Evolutionary conservation across 2,797 vertebrate genomes (phyloP), one percentile per base, ranked within the genome.

Genomic region (Cryptoprocta ferox): DNA sequence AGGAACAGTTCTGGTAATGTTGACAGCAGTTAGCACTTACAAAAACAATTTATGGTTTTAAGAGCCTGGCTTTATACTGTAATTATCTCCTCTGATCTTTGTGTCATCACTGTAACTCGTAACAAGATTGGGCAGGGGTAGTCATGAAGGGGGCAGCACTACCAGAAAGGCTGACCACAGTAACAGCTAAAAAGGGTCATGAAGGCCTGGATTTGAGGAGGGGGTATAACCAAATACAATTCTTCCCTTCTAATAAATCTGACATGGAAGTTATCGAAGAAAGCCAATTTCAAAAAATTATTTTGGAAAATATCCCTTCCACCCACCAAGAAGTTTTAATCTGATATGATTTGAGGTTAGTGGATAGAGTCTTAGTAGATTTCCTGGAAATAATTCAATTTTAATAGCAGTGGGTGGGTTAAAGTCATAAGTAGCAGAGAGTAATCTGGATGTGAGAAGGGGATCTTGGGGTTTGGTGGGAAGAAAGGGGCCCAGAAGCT

Each of bases 391-490:
- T 59, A 76, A 48, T 73, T 85, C 42, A 78, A 5, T 82, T 92
- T 78, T 82, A 63, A 80, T 87, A 89, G 56, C 66, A 96, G 66
- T 92, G 79, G 28, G n/a, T 78, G 39, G 28, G 11, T 84, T 93
- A 68, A 81, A 95, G 95, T 86, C 37, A 73, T 80, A 80, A 91
- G 89, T 70, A 85, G 78, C 85, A 89, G 32, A 93, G 82, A 37
- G 68, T 83, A 70, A 85, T 92, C 84, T 98, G 97, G 96, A 98
- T 97, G 91, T 98, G 96, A 98, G 97, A 97, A 97, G 92, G 89
- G 95, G 94, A 96, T 80, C 96, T 98, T 97, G 94, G 96, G 97
- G 98, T 96, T 97, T 98, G 97, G 92, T 97, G 97, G 98, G 96
- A 97, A 98, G 94, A 98, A 97, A 66, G 96, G 81, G 94, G 89